Evolutionary conservation across 2,888 invertebrate species (phyloP).

Genomic region (Sarcophaga subvicina): DNA sequence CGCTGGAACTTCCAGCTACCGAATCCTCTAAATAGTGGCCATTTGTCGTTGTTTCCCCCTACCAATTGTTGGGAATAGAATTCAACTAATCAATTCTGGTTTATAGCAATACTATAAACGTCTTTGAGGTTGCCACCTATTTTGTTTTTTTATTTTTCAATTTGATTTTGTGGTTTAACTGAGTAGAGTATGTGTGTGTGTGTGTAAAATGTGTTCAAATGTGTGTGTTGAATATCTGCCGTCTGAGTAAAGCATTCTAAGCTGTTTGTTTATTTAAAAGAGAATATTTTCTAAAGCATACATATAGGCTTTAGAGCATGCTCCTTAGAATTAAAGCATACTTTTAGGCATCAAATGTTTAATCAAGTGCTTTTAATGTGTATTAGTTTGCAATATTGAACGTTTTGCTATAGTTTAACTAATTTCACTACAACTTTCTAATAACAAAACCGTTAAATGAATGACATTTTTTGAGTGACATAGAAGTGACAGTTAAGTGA

Average conservation of each 20-base stretch:
- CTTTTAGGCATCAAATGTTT: slow-evolving; percentile 35
- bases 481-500: slow-evolving; percentile 34
- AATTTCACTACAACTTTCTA: slow-evolving; percentile 82
- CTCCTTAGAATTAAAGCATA: slow-evolving; percentile 30
- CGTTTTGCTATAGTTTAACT: slow-evolving; percentile 81
- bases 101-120: slow-evolving; percentile 75
- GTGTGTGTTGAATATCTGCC: slow-evolving; percentile 12
- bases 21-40: slow-evolving; percentile 82
- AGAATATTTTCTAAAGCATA: slow-evolving; percentile 42
- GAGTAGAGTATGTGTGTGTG: not conserved
- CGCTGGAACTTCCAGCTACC: slow-evolving; percentile 81
- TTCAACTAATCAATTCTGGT: slow-evolving; percentile 82
- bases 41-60: slow-evolving; percentile 83
- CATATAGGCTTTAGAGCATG: slow-evolving; percentile 13
- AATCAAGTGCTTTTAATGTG: slow-evolving; percentile 75
- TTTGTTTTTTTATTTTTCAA: slow-evolving; percentile 20
- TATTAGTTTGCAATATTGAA: slow-evolving; percentile 79
- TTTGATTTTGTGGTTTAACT: slow-evolving; percentile 6
- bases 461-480: too few relatives aligned
- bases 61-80: slow-evolving; percentile 83
- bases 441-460: slow-evolving; percentile 13
- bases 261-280: slow-evolving; percentile 33
- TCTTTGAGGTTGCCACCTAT: slow-evolving; percentile 47
- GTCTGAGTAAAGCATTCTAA: slow-evolving; percentile 24
- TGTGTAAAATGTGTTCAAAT: not conserved